Base-by-base conservation (phyloP, 1,140 invertebrate genomes). In the Muscidifurax raptorellus region DNA sequence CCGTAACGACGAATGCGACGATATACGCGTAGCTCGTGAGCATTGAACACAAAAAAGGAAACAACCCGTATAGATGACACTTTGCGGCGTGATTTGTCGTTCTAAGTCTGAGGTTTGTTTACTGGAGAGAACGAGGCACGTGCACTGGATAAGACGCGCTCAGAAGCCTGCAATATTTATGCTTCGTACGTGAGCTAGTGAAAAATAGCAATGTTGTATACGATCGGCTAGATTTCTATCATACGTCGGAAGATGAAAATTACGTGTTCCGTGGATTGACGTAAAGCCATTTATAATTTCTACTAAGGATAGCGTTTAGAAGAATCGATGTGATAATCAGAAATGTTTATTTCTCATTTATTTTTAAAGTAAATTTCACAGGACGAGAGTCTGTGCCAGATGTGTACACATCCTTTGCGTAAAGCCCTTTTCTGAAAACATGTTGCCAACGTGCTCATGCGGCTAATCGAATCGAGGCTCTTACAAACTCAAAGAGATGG, bases 61-160 rank as follows among this genome's bases (percentile, higher is more conserved):
- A 32, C 15, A 77, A 13, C 44, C 3, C 25, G n/a, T 22, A 22
- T 6, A 44, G 27, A 77, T 77, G 44, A 64, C 75, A 77, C 75
- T 30, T 64, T 77, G 75, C 30, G 75, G 75, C 27, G 47, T 77
- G 75, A 77, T 59, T 77, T 77, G 75, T 77, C 44, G 75, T n/a
- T 76, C 4, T 47, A 77, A 77, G 44, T 30, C 75, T 47, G 47
- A 77, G 59, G 47, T 77, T 77, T 77, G 27, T 77, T 77, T 77
- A 77, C 47, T 47, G 18, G 9, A 25, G 7, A n/a, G 13, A 47
- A 27, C 72, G 36, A 10, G 44, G 44, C 75, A 77, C 75, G 75
- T 77, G 44, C 75, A 59, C 75, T 28, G 75, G n/a, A 77, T 59
- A 77, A 59, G 44, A 59, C 44, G 2, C 15, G 40, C 12, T 9